phyloP scores from a whole-genome alignment of 2,888 invertebrate species.

The Agapetus fuscipes region DNA sequence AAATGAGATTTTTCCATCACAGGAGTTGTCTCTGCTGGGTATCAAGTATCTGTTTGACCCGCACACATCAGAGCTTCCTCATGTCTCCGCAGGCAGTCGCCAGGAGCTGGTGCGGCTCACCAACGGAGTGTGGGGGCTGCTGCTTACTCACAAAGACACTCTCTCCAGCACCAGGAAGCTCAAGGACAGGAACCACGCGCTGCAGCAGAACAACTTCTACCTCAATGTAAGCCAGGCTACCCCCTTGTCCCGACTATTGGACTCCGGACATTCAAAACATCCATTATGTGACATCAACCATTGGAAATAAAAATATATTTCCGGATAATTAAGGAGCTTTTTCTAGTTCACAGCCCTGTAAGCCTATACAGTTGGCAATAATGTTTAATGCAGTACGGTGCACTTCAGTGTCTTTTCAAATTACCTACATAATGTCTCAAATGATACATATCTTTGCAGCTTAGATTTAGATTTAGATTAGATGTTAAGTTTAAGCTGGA shows the following conservation, averaged over 20 bases:
- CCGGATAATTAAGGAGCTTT: no score
- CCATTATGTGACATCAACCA: no score
- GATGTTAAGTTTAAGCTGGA: no score
- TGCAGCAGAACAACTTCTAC: conserved; percentile 19
- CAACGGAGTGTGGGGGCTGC: conserved; percentile 15
- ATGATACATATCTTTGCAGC: no score
- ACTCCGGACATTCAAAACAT: no score
- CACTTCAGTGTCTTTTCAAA: no score
- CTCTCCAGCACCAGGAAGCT: conserved; percentile 9
- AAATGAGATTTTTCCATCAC: neutral
- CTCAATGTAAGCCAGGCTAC: conserved; percentile 20
- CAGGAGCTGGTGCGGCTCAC: conserved; percentile 11
- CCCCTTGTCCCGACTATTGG: no score
- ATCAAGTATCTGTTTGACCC: conserved; percentile 16
- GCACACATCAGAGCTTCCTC: neutral
- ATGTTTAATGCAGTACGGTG: no score
- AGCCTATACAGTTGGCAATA: no score
- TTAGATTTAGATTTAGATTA: no score
- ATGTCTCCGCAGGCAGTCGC: neutral
- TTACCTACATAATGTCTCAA: no score
- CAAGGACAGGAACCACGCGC: conserved; percentile 18
- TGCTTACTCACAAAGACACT: conserved; percentile 17
- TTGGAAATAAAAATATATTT: neutral
- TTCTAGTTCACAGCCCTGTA: no score
- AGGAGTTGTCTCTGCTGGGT: conserved; percentile 17